Conservation (phyloP, 92 coral and sea anemone species). For the Virgularia gustaviana region DNA sequence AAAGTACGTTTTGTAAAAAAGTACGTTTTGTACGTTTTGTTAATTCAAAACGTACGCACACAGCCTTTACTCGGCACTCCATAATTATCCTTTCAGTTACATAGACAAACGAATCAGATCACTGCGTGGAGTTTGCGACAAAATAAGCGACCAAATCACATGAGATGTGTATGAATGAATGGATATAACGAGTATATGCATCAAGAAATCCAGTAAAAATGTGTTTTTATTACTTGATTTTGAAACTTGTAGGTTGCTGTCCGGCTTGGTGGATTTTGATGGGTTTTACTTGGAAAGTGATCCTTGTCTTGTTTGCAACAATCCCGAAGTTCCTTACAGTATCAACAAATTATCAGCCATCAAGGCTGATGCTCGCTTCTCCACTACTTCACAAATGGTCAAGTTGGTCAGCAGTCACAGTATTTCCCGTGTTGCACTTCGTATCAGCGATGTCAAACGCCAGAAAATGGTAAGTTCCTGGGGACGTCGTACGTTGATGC, state of each 20-base stretch:
- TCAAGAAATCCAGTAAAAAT: neutral
- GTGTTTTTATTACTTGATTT: neutral
- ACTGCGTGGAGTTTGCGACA: too few species aligned
- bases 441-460: constrained; percentile 94
- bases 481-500: too few species aligned
- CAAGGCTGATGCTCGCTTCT: constrained; percentile 90
- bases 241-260: constrained; percentile 64
- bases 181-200: too few species aligned
- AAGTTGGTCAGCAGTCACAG: constrained; percentile 91
- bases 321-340: constrained; percentile 96
- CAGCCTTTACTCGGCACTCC: too few species aligned
- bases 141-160: too few species aligned
- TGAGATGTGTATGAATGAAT: too few species aligned
- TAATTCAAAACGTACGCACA: too few species aligned
- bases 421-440: constrained; percentile 86
- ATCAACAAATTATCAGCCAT: constrained; percentile 82
- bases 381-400: constrained; percentile 93
- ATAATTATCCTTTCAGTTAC: too few species aligned
- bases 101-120: too few species aligned
- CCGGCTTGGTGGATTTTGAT: constrained; percentile 95
- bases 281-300: constrained; percentile 98
- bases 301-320: constrained; percentile 94
- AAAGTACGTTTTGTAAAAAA: too few species aligned
- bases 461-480: constrained; percentile 96
- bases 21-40: too few species aligned